Evolutionary conservation across 2,797 vertebrate species (phyloP).

Genomic region (Momotus momota): DNA sequence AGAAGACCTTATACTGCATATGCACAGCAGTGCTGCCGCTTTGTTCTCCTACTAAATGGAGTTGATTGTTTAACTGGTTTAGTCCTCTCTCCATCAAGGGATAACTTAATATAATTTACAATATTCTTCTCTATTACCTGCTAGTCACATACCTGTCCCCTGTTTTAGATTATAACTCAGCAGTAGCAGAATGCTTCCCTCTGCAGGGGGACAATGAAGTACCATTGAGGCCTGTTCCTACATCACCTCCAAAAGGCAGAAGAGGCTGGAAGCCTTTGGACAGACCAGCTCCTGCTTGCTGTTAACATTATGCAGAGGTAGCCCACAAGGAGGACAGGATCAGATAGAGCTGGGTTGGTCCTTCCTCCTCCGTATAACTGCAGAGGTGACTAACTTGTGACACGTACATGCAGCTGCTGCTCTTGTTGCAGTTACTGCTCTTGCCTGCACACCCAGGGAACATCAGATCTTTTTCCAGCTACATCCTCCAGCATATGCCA

Average conservation of each 20-base stretch:
- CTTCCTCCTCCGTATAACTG: neutral
- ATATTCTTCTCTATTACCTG: neutral
- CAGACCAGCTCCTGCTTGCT: neutral
- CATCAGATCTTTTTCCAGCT: neutral
- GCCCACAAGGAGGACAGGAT: neutral
- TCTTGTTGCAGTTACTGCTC: neutral
- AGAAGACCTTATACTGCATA: neutral
- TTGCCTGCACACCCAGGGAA: neutral
- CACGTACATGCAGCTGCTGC: neutral
- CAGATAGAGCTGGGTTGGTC: neutral
- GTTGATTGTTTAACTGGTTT: neutral
- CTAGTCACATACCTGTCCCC: neutral
- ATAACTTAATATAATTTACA: neutral
- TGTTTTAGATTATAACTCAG: neutral
- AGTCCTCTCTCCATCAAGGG: neutral
- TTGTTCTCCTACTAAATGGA: neutral
- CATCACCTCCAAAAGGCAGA: neutral
- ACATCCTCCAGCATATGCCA: neutral
- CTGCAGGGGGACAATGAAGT: neutral
- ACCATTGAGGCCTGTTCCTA: neutral
- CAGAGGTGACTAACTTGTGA: neutral
- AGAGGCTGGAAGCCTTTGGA: neutral
- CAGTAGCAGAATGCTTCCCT: neutral
- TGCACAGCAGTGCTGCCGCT: neutral
- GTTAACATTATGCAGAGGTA: fast-evolving